Percentiles rank a stretch among this genome's conserved stretches.
phyloP scores from a whole-genome alignment of 2,888 invertebrate genomes.

The Beris morrisii region DNA sequence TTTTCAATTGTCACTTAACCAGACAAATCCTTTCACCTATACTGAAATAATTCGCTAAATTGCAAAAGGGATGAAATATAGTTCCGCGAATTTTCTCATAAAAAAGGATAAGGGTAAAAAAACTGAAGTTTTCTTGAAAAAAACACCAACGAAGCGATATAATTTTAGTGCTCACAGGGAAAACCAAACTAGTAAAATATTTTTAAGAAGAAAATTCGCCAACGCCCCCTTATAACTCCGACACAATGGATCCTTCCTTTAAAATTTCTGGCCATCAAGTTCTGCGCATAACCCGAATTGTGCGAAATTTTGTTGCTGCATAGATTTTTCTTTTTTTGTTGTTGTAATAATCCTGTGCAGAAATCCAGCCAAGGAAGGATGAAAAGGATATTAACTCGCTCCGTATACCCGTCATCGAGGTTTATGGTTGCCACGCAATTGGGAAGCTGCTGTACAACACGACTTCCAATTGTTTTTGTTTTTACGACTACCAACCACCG shows the following conservation, averaged over 20 bases:
- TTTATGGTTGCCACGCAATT: constrained; percentile 22
- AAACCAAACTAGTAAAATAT: background rate
- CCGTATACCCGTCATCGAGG: constrained; percentile 20
- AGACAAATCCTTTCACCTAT: constrained; percentile 3
- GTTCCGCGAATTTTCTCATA: background rate
- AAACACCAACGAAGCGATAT: constrained; percentile 1
- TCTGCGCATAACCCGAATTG: constrained; percentile 13
- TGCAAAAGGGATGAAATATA: background rate
- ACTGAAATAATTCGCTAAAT: background rate
- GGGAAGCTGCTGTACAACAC: constrained; percentile 25
- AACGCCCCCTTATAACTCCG: constrained; percentile 11
- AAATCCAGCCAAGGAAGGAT: background rate
- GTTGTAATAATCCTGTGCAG: background rate
- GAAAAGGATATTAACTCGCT: constrained; percentile 7
- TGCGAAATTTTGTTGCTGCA: no score
- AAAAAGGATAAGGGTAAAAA: no score
- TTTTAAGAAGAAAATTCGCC: constrained; percentile 5
- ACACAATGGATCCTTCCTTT: constrained; percentile 11
- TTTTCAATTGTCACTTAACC: constrained; percentile 4
- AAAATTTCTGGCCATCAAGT: constrained; percentile 11
- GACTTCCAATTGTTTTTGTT: constrained; percentile 28
- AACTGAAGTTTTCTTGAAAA: no score
- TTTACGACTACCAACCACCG: constrained; percentile 28
- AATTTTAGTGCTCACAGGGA: background rate
- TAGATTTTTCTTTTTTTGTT: no score